Evolutionary conservation across 2,797 vertebrate species (phyloP).

Genomic region (Rhinella marina): DNA sequence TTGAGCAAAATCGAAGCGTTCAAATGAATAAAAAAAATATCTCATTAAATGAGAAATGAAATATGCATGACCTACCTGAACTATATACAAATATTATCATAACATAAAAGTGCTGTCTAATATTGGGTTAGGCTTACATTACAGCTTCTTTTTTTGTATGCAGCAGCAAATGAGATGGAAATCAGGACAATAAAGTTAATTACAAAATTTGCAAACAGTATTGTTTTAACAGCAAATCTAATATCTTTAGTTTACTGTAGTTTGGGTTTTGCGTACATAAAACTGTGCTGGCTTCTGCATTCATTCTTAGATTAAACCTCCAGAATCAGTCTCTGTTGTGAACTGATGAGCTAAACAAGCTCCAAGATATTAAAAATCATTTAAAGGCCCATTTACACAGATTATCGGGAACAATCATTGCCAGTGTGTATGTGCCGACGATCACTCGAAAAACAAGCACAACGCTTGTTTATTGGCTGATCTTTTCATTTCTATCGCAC

Average conservation of each 20-base stretch:
- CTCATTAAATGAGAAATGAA: conserved; percentile 8
- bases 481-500: too few species aligned
- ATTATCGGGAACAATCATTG: too few species aligned
- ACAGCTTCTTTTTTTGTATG: neutral
- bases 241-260: neutral
- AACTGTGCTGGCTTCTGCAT: neutral
- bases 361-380: too few species aligned
- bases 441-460: too few species aligned
- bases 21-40: neutral
- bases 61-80: neutral
- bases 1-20: neutral
- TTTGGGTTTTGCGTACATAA: neutral
- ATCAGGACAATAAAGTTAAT: conserved; percentile 4
- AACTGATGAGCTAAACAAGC: too few species aligned
- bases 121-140: neutral
- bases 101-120: neutral
- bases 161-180: neutral
- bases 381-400: too few species aligned
- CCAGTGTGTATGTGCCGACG: too few species aligned
- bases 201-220: neutral
- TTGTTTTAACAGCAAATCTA: neutral
- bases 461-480: too few species aligned
- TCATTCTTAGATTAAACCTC: neutral
- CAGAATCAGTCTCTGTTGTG: neutral
- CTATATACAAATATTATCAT: neutral